Base-by-base conservation (phyloP, 2,888 invertebrate genomes). In the Altica lythri region DNA sequence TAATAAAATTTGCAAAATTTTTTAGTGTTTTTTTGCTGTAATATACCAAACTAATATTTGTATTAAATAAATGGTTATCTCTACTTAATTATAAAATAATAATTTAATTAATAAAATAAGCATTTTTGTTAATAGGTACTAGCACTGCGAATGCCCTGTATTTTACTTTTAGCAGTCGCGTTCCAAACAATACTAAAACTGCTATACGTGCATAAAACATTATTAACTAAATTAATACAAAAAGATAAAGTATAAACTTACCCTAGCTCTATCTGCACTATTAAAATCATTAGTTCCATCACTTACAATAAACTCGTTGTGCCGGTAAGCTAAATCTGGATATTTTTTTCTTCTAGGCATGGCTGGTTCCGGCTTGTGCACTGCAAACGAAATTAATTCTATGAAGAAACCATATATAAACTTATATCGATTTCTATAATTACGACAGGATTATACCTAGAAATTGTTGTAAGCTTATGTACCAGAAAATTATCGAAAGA, bases 311-410 rank as follows among this genome's bases (percentile, higher is more conserved):
- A 90, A 84, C 76, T 90, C 90, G 80, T 91, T 90, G 72, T 89
- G 88, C 78, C 88, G 87, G 82, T 92, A 91, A 69, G 92, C 91
- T 72, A 91, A 83, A 68, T 91, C 91, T 40, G 92, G 92, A 76
- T 90, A 90, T 81, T 92, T 92, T 83, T 91, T 92, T 75, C 91
- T 85, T 65, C 92, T 84, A 62, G 91, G 91, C 79, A 92, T 83
- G 60, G 90, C 89, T 66, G 91, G 91, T 78, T 92, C 92, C 80
- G 88, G 83, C 53, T 81, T 82, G 63, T 81, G 70, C 65, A 72
- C 75, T 75, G 67, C 60, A 63, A 62, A 35, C 19, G 40, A 30
- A 40, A 40, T 27, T 48, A 16, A 4, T 9, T 5, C 3, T 38
- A 38, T 18, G 29, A 14, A 38, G 48, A 48, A 48, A 38, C 48